Evolutionary conservation across 92 coral and sea anemone species (phyloP).

Genomic region (Muricea muricata): DNA sequence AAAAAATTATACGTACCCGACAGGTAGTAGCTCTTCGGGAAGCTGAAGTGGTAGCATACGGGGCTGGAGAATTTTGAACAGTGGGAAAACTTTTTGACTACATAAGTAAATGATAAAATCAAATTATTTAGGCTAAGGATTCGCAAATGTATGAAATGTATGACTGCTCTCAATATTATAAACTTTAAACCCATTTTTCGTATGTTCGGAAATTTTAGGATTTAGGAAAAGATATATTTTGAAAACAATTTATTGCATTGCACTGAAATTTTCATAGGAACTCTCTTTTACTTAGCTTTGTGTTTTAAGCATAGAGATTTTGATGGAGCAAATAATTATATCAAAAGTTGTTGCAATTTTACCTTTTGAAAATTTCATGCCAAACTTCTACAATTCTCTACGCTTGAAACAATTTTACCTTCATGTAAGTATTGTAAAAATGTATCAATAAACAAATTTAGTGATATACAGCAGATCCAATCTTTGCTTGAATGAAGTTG

Average conservation of each 20-base stretch:
- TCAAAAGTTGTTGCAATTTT: not conserved
- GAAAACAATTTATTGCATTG: not conserved
- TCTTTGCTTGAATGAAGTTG: no score
- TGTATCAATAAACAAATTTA: no score
- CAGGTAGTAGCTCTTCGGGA: conserved; percentile 49
- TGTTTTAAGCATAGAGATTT: conserved; percentile 1
- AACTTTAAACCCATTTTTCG: not conserved
- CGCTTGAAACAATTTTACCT: no score
- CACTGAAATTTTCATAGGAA: not conserved
- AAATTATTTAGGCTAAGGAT: not conserved
- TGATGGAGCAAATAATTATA: not conserved
- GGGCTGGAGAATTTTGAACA: conserved; percentile 12
- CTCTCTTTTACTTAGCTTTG: not conserved
- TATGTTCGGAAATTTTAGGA: not conserved
- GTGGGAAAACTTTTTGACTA: not conserved
- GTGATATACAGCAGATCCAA: no score
- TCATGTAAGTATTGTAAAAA: no score
- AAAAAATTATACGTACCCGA: no score
- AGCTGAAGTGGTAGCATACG: conserved; percentile 33
- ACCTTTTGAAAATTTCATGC: not conserved
- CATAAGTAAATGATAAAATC: not conserved
- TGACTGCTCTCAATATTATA: not conserved
- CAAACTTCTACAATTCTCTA: no score
- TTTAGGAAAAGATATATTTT: not conserved
- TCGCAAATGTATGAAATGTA: not conserved